Evolutionary conservation across 1,140 invertebrate species (phyloP), one percentile per base, ranked within the genome.

Genomic region (Drosophila lacteicornis): DNA sequence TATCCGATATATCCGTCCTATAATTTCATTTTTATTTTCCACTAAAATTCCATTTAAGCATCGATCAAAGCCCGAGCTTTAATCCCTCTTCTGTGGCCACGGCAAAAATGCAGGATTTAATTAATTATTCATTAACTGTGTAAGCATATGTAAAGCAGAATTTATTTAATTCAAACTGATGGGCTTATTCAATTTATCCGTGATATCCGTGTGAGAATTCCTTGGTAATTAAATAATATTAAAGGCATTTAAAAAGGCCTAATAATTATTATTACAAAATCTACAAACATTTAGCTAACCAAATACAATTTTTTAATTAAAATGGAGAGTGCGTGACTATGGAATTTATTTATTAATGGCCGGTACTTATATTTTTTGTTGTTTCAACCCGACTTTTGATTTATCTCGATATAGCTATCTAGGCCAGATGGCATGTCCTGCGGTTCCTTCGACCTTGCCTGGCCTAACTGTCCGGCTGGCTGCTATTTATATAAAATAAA

Each of bases 401-500:
- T 30, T 51, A 68, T 61, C 61, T 43, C 12, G 11, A 11, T 40
- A 19, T 36, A 36, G 61, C 17, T 59, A 61, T 65, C 62, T 65
- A 25, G 62, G 62, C 19, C 62, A 42, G 27, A 69, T 55, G 25
- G 67, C 49, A 62, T 62, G 70, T 65, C 59, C 70, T 74, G 56
- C 47, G 33, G 43, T n/a, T 63, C 9, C 27, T 50, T 25, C 38
- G 46, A 60, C 51, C 67, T 71, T 73, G 43, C 65, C 30, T 27
- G 17, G 4, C 11, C 7, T 30, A 25, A 25, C 22, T 25, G 22
- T 25, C 22, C 22, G 33, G 9, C 13, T 11, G 55, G 7, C 56
- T 27, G 17, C 55, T 59, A 67, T 78, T 70, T 66, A 61, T 75
- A 77, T 59, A 36, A 30, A 30, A 38, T 17, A 65, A 66, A 75